Percentiles rank a stretch among this genome's conserved stretches.
These are phyloP conservation scores for Drosophila burlai DNA, from an alignment of 1,140 invertebrate species.

Conservation along the genomic window DNA sequence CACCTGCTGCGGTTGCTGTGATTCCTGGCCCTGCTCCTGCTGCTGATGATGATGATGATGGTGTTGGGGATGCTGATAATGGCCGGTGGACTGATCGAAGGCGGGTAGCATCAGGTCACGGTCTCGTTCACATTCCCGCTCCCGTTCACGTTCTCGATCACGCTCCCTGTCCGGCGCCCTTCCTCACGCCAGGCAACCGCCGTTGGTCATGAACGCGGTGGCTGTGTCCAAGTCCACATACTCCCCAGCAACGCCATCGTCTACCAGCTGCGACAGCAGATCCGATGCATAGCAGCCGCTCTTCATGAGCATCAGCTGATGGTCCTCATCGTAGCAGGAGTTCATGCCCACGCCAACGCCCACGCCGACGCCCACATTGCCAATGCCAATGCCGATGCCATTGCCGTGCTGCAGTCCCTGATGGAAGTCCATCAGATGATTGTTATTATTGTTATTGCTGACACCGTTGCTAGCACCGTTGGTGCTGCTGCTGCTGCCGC, in stretches of 20 bases:
- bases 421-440: constrained; percentile 74
- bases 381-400: constrained; percentile 10
- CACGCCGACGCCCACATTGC: constrained; percentile 40
- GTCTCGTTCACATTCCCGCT: not conserved
- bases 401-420: constrained; percentile 42
- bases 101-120: constrained; percentile 62
- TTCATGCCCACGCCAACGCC: constrained; percentile 58
- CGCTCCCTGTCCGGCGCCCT: constrained; percentile 52
- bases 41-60: constrained; percentile 10
- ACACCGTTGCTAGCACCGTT: constrained; percentile 30
- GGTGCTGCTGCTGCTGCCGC: constrained; percentile 51
- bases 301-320: constrained; percentile 74
- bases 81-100: constrained; percentile 38
- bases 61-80: constrained; percentile 21
- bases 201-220: constrained; percentile 76
- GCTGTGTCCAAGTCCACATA: constrained; percentile 82
- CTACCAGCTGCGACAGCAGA: constrained; percentile 70
- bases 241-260: constrained; percentile 67
- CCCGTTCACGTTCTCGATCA: constrained; percentile 25
- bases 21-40: not conserved
- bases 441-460: constrained; percentile 58
- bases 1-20: not conserved
- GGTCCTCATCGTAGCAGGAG: constrained; percentile 63
- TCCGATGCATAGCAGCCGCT: constrained; percentile 69
- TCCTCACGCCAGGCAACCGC: constrained; percentile 83